Percentiles rank a stretch among this genome's conserved stretches.
Evolutionary conservation across 2,888 invertebrate species (phyloP).

Genomic region (Falcaria lacertinaria): DNA sequence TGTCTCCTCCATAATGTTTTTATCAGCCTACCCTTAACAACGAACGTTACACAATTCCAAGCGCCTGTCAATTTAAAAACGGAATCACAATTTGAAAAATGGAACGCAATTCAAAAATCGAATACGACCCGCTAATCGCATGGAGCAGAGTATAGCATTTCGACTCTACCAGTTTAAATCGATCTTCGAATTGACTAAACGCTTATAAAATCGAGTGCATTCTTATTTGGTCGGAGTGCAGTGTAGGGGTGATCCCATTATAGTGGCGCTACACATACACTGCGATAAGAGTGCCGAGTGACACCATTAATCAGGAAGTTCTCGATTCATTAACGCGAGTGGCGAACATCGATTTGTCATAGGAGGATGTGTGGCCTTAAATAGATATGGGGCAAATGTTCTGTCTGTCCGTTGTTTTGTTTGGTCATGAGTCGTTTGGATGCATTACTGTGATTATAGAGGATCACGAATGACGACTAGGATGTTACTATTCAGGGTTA

Average conservation of each 20-base stretch:
- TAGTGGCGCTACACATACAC: constrained; percentile 56
- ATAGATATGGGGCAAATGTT: constrained; percentile 32
- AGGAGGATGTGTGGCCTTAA: constrained; percentile 49
- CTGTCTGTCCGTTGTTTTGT: constrained; percentile 14
- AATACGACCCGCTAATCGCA: constrained; percentile 36
- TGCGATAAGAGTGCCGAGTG: constrained; percentile 56
- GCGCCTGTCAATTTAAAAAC: constrained; percentile 12
- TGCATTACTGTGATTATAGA: not conserved
- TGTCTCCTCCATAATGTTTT: not conserved
- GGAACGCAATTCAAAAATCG: constrained; percentile 36
- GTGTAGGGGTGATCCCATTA: constrained; percentile 63
- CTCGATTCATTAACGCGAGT: constrained; percentile 64
- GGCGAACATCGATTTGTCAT: constrained; percentile 66
- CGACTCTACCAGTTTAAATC: constrained; percentile 26
- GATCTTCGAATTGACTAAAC: constrained; percentile 19
- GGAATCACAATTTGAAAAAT: constrained; percentile 32
- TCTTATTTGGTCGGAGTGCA: constrained; percentile 28
- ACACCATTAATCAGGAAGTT: constrained; percentile 69
- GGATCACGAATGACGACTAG: not conserved
- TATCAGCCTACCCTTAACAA: not conserved
- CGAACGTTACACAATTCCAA: not conserved
- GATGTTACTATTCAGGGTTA: too few relatives aligned
- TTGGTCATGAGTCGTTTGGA: constrained; percentile 4
- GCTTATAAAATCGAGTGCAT: constrained; percentile 20
- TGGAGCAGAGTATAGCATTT: constrained; percentile 28